Conservation (phyloP, 2,888 invertebrate species). For the Melieria omissa region DNA sequence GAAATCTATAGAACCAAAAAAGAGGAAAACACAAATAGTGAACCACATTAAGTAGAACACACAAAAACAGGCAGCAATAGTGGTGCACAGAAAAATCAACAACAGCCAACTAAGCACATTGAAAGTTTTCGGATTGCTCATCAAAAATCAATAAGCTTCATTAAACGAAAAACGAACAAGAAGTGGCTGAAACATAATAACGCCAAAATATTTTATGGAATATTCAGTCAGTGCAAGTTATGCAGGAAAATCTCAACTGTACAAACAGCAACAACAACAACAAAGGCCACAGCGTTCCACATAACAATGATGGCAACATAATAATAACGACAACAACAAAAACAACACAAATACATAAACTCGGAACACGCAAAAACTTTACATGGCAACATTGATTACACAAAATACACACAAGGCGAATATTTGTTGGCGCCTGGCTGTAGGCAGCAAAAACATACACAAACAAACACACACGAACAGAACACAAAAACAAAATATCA, state of each 20-base stretch:
- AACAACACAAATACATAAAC: conserved; percentile 12
- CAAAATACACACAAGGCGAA: conserved; percentile 44
- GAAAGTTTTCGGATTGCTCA: neutral
- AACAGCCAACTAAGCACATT: too few species aligned
- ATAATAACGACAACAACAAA: neutral
- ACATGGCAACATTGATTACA: conserved; percentile 64
- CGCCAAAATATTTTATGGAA: too few species aligned
- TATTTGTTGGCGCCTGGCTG: neutral
- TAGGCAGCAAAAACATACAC: neutral
- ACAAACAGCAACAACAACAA: conserved; percentile 32
- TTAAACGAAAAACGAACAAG: conserved; percentile 37
- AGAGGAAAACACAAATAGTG: too few species aligned
- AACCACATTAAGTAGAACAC: too few species aligned
- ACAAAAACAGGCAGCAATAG: too few species aligned
- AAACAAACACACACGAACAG: neutral
- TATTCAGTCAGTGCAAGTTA: conserved; percentile 45
- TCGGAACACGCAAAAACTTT: conserved; percentile 42
- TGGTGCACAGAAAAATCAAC: too few species aligned
- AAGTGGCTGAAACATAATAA: neutral
- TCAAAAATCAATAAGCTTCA: conserved; percentile 30
- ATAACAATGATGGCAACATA: conserved; percentile 27
- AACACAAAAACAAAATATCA: neutral
- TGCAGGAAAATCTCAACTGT: conserved; percentile 51
- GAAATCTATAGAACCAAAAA: too few species aligned
- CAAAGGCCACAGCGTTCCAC: conserved; percentile 35